Base-by-base conservation (phyloP, 2,113 vertebrate genomes). In the Oreamnos americanus region DNA sequence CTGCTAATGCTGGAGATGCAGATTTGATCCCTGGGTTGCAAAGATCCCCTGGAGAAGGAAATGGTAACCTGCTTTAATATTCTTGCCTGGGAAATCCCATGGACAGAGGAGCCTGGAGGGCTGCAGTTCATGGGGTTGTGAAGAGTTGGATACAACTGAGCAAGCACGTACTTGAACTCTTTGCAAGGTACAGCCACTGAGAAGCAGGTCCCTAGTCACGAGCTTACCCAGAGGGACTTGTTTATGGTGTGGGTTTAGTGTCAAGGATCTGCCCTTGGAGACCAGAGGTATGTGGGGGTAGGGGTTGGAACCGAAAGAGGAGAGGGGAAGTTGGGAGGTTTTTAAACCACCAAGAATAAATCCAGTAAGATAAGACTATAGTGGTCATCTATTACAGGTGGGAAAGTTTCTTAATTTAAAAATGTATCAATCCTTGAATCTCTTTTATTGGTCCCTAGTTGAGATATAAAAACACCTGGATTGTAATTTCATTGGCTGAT, bases 261-360 rank as follows among this genome's bases (percentile, higher is more conserved):
- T 98, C 98, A 76, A 94, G 87, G 95, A 98, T 98, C 96, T 71
- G 94, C 93, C 97, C 96, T 97, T 97, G 97, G 97, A 98, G 98
- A 98, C 97, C 94, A 98, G 97, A 98, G 93, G 95, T 99, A 97
- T 98, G 97, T 98, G 84, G 96, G 96, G 96, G 19, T 55, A 15
- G 39, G 39, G 17, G 1, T 43, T 28, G 51, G 53, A 51, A 17
- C 4, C 0, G 0, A 39, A 13, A 43, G 23, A 26, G 71, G 71
- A 74, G 71, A 76, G 71, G 71, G 36, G 17, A 28, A 45, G 15
- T 95, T 86, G 97, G 96, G 98, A 96, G 91, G 93, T 98, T 98
- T 98, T 97, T 97, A 98, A 98, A 98, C 36, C 9, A 91, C 94
- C 93, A 86, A 2, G 74, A 98, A 60, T 98, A 98, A 98, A 97